These are phyloP conservation scores for Columba janthina DNA, from an alignment of 2,113 vertebrate genomes.

Conservation along the genomic window DNA sequence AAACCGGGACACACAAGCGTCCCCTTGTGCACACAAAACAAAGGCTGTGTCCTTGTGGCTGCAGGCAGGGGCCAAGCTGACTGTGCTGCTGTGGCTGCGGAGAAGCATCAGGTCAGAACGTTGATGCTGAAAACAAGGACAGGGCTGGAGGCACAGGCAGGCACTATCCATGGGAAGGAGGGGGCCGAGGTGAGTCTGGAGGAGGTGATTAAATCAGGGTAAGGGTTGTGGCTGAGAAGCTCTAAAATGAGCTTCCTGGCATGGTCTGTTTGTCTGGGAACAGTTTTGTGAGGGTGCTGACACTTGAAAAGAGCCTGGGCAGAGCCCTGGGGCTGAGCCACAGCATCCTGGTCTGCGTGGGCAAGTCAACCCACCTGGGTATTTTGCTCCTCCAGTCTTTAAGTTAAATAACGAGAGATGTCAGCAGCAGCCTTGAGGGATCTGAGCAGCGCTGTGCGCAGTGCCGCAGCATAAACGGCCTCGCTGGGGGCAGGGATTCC, in stretches of 20 bases:
- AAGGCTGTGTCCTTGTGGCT: not conserved
- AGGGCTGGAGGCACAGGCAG: not conserved
- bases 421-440: not conserved
- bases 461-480: not conserved
- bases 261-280: not conserved
- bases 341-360: not conserved
- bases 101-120: not conserved
- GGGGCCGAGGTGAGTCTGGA: not conserved
- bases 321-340: not conserved
- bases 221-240: not conserved
- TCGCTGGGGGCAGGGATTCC: not conserved
- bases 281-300: not conserved
- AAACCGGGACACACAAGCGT: not conserved
- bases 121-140: no score
- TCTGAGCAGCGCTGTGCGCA: accelerated
- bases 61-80: not conserved
- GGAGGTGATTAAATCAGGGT: not conserved
- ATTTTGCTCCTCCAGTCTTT: not conserved
- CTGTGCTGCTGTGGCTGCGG: not conserved
- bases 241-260: not conserved
- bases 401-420: not conserved
- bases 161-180: not conserved
- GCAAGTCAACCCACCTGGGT: accelerated
- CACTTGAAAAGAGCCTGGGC: not conserved
- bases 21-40: not conserved